Evolutionary conservation across 2,888 invertebrate species (phyloP).

Genomic region (Pseudeuparius sepicola): DNA sequence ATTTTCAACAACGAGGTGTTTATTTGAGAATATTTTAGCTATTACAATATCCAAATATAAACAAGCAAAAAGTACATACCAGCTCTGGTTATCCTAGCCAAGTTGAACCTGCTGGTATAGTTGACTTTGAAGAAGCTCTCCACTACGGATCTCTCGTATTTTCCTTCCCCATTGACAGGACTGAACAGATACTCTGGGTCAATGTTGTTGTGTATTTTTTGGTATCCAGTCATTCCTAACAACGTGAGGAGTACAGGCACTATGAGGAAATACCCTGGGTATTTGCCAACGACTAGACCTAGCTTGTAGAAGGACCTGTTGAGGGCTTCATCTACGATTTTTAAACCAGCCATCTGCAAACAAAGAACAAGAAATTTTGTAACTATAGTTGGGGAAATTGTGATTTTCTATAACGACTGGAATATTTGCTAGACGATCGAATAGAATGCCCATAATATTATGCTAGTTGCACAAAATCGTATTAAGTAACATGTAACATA

Average conservation of each 20-base stretch:
- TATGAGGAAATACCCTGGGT: constrained; percentile 83
- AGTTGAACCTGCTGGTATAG: constrained; percentile 75
- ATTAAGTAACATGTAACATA: too few relatives aligned
- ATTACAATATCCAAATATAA: neutral
- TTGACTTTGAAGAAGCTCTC: constrained; percentile 81
- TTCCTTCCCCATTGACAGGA: constrained; percentile 78
- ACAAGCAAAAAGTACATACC: constrained; percentile 44
- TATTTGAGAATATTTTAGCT: too few relatives aligned
- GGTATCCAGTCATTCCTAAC: constrained; percentile 80
- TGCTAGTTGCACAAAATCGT: too few relatives aligned
- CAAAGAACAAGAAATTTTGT: too few relatives aligned
- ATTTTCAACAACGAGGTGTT: too few relatives aligned
- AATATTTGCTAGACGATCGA: too few relatives aligned
- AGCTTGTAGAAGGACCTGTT: constrained; percentile 74
- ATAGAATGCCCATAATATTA: too few relatives aligned
- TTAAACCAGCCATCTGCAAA: constrained; percentile 64
- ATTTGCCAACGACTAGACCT: constrained; percentile 65
- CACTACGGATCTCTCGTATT: constrained; percentile 68
- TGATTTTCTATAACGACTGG: too few relatives aligned
- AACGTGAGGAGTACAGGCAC: constrained; percentile 73
- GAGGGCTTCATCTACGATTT: constrained; percentile 69
- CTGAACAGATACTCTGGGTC: constrained; percentile 91
- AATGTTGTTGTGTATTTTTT: constrained; percentile 78
- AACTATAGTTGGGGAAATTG: too few relatives aligned
- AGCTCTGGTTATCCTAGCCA: constrained; percentile 78